Evolutionary conservation across 2,113 vertebrate genomes (phyloP).

Genomic region (Psammodynastes pulverulentus): DNA sequence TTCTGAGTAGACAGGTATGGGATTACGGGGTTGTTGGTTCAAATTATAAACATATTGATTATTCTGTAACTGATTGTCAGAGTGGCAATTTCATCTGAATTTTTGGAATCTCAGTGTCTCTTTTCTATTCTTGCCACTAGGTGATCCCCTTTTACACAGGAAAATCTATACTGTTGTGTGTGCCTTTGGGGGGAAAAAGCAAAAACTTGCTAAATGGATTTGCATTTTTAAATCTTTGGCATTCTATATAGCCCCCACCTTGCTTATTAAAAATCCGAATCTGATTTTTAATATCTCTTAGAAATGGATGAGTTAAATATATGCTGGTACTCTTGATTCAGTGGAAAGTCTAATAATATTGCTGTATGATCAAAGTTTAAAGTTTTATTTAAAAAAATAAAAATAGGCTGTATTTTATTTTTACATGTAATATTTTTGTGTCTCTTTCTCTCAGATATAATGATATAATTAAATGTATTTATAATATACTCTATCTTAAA

Average conservation of each 20-base stretch:
- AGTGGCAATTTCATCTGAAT: background rate
- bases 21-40: background rate
- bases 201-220: background rate
- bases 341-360: background rate
- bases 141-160: constrained; percentile 53
- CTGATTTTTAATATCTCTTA: background rate
- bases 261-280: background rate
- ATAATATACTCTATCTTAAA: background rate
- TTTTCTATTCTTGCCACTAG: constrained; percentile 56
- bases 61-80: background rate
- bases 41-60: background rate
- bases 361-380: background rate
- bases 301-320: background rate
- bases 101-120: background rate
- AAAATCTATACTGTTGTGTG: background rate
- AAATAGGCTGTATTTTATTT: background rate
- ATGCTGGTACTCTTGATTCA: background rate
- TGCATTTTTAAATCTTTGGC: background rate
- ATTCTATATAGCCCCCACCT: background rate
- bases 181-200: background rate
- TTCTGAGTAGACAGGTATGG: background rate
- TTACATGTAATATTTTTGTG: background rate
- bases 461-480: background rate
- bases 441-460: background rate
- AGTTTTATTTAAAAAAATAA: background rate